These are phyloP conservation scores for Dipodomys merriami DNA, from an alignment of 2,113 vertebrate genomes.

Conservation along the genomic window DNA sequence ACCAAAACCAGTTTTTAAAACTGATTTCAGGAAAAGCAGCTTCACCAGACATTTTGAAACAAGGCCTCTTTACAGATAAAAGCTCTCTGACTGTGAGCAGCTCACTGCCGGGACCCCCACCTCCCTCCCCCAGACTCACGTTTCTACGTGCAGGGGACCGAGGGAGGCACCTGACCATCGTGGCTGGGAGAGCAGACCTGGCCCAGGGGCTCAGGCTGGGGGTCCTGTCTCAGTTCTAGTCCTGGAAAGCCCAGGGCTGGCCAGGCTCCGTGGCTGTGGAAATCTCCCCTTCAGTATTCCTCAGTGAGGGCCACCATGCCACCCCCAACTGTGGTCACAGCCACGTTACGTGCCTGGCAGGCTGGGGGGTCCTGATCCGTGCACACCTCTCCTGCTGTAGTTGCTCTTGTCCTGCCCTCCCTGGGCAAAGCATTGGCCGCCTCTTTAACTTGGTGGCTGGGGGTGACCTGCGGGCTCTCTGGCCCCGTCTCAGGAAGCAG, in stretches of 20 bases:
- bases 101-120: not conserved
- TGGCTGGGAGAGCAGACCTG: not conserved
- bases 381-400: not conserved
- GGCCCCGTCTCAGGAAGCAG: slow-evolving; percentile 71
- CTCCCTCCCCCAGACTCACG: too few relatives aligned
- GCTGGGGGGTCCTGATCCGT: not conserved
- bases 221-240: not conserved
- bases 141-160: not conserved
- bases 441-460: not conserved
- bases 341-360: rapidly evolving
- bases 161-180: not conserved
- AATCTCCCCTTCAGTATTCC: not conserved
- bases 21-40: slow-evolving; percentile 32
- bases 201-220: not conserved
- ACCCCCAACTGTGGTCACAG: not conserved
- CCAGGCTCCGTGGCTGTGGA: not conserved
- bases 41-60: not conserved
- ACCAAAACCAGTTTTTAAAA: slow-evolving; percentile 32
- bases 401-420: not conserved
- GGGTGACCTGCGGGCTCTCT: not conserved
- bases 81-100: too few relatives aligned
- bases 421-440: slow-evolving; percentile 26
- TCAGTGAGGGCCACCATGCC: not conserved
- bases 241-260: not conserved
- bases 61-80: not conserved